These are phyloP conservation scores for Philaenus spumarius DNA, from an alignment of 1,140 invertebrate genomes.

Conservation along the genomic window DNA sequence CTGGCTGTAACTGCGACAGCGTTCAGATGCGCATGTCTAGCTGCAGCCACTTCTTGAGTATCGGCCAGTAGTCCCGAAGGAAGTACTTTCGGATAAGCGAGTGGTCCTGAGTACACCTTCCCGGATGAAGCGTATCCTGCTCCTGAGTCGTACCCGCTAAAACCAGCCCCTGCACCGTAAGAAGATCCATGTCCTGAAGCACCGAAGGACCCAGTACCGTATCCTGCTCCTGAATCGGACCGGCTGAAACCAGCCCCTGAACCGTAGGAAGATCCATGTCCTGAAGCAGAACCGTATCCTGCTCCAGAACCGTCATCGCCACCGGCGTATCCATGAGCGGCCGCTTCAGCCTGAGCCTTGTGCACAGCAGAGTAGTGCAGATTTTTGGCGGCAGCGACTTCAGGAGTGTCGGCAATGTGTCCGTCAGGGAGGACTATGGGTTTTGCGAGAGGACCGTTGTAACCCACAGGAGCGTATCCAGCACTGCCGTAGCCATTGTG, in stretches of 20 bases:
- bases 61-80: neutral
- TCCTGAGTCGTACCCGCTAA: slow-evolving; percentile 8
- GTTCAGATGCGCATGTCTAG: neutral
- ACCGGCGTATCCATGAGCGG: too few species aligned
- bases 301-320: too few species aligned
- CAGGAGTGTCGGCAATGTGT: too few species aligned
- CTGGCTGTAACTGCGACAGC: neutral
- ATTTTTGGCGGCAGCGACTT: too few species aligned
- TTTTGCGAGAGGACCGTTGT: too few species aligned
- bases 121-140: too few species aligned
- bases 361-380: too few species aligned
- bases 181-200: slow-evolving; percentile 13
- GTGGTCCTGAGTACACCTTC: neutral
- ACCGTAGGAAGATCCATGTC: slow-evolving; percentile 6
- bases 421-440: too few species aligned
- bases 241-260: slow-evolving; percentile 1
- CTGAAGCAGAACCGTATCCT: neutral
- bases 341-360: too few species aligned
- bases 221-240: slow-evolving; percentile 14
- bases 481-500: too few species aligned
- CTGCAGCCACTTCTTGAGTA: slow-evolving; percentile 4
- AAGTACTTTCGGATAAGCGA: neutral
- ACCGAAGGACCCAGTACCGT: slow-evolving; percentile 20
- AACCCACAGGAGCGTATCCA: too few species aligned
- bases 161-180: neutral